Evolutionary conservation across 2,888 invertebrate genomes (phyloP).

Genomic region (Mesorhabditis belari): DNA sequence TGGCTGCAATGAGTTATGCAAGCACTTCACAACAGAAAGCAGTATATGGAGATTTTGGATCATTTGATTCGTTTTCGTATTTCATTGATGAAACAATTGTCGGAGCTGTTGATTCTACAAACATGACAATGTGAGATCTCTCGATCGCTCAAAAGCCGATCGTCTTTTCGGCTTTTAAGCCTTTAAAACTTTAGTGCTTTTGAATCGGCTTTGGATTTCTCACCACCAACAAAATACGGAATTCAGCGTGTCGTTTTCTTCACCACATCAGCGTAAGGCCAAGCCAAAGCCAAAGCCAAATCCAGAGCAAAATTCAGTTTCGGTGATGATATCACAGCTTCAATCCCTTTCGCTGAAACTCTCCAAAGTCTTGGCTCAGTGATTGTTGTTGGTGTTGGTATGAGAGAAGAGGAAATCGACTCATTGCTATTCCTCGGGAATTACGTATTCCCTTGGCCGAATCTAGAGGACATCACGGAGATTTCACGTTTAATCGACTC

Average conservation of each 20-base stretch:
- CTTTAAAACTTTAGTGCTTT: too few species aligned
- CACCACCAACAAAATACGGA: not conserved
- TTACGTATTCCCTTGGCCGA: not conserved
- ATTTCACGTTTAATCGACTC: not conserved
- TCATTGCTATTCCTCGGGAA: not conserved
- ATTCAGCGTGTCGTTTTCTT: not conserved
- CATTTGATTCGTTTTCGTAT: too few species aligned
- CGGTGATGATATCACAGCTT: too few species aligned
- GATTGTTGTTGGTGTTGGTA: not conserved
- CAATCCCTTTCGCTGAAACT: not conserved
- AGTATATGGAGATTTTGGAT: not conserved
- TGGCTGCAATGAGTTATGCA: not conserved
- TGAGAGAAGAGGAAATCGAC: not conserved
- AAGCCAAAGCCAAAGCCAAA: too few species aligned
- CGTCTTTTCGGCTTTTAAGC: too few species aligned
- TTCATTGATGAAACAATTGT: not conserved
- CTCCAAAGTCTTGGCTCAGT: not conserved
- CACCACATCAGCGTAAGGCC: not conserved
- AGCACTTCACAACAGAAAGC: not conserved
- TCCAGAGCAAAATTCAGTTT: too few species aligned
- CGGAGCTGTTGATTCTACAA: not conserved
- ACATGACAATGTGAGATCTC: too few species aligned
- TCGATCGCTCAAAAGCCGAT: too few species aligned
- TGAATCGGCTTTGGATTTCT: not conserved
- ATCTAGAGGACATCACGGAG: not conserved